phyloP scores from a whole-genome alignment of 1,140 invertebrate genomes.

The Luehdorfia chinensis region DNA sequence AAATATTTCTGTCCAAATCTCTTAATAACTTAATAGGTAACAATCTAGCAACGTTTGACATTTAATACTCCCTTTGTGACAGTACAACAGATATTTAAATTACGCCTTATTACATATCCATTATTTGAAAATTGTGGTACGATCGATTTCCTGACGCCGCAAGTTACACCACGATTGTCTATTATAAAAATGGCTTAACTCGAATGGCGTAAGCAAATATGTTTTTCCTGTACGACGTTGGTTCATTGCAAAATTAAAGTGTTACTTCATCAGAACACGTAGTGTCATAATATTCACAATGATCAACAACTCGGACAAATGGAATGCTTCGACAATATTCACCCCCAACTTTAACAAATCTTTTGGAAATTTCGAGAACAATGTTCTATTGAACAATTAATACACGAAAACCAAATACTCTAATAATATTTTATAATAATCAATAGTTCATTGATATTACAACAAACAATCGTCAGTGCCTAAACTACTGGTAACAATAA shows the following conservation, averaged over 20 bases:
- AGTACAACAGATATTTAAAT: conserved; percentile 32
- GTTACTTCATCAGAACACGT: no score
- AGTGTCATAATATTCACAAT: not conserved
- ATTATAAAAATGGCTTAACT: not conserved
- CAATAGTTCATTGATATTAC: conserved; percentile 45
- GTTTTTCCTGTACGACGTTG: not conserved
- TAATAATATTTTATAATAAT: no score
- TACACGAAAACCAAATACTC: no score
- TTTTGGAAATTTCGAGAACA: no score
- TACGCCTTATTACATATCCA: conserved; percentile 17
- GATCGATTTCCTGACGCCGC: not conserved
- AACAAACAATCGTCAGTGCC: conserved; percentile 64
- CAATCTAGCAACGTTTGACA: conserved; percentile 65
- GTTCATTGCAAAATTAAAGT: not conserved
- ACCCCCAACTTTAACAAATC: conserved; percentile 43
- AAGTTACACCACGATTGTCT: not conserved
- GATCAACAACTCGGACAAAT: conserved; percentile 34
- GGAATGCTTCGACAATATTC: conserved; percentile 70
- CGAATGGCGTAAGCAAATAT: not conserved
- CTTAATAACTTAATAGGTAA: conserved; percentile 68
- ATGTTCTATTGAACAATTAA: no score
- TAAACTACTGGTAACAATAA: conserved; percentile 76
- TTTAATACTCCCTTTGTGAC: conserved; percentile 67
- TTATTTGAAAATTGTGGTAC: not conserved
- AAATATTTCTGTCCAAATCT: conserved; percentile 64